A percentile compares a stretch with the other conserved stretches of the same genome.
Evolutionary conservation across 2,797 vertebrate species (phyloP).

Genomic region (Percopsis omiscomaycus): DNA sequence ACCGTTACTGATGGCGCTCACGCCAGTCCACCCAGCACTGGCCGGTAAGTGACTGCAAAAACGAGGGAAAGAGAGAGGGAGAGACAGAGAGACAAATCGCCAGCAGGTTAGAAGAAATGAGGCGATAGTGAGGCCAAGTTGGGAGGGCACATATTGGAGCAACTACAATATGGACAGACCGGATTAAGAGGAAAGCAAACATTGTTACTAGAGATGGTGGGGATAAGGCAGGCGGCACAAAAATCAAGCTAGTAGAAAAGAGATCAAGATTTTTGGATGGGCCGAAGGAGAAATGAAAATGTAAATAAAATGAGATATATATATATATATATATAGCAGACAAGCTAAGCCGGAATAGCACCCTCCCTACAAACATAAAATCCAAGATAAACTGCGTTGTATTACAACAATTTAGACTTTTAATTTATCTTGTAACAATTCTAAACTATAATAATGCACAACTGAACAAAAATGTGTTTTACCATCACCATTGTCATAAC

Average conservation of each 20-base stretch:
- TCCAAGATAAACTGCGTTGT: conserved; percentile 1
- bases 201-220: conserved; percentile 51
- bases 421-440: conserved; percentile 8
- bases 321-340: conserved; percentile 56
- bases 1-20: conserved; percentile 81
- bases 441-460: conserved; percentile 29
- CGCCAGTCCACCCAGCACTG: conserved; percentile 88
- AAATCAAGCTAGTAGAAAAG: conserved; percentile 29
- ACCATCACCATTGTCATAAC: conserved; percentile 13
- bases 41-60: conserved; percentile 83
- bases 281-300: conserved; percentile 41
- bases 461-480: conserved; percentile 2
- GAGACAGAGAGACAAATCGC: conserved; percentile 59
- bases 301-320: conserved; percentile 58
- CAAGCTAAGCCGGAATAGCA: conserved; percentile 48
- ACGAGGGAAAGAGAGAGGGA: conserved; percentile 50
- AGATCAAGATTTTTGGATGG: conserved; percentile 37
- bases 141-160: conserved; percentile 53
- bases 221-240: conserved; percentile 45
- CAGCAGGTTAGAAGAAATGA: conserved; percentile 76
- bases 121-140: conserved; percentile 64
- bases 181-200: conserved; percentile 56
- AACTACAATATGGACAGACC: conserved; percentile 57
- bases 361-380: conserved; percentile 7
- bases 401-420: conserved; percentile 1